Base-by-base conservation (phyloP, 2,888 invertebrate genomes). In the Drosophila peninsularis region DNA sequence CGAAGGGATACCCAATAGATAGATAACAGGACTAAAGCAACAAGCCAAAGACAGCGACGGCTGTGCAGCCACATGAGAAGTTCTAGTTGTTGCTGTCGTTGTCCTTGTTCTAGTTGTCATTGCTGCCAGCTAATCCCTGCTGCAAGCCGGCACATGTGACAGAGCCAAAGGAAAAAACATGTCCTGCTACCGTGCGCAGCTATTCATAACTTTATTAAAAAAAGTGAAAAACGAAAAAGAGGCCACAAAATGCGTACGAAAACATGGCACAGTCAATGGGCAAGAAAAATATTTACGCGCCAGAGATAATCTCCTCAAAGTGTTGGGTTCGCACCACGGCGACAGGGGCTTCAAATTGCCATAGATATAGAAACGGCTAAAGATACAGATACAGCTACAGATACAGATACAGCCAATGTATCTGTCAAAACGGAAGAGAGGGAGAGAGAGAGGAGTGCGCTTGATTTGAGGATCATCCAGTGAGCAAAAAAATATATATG, bases 261-360 rank as follows among this genome's bases (percentile, higher is more conserved):
- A 68, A 90, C 87, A 86, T 64, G 90, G 50, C 82, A 76, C 58
- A 88, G 90, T 90, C 90, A 90, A 90, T 88, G 87, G 75, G 75
- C 76, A 88, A 86, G 87, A 74, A 90, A 90, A 90, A 90, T 90
- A 90, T 90, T 90, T 90, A 88, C 85, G 87, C 90, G 90, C 89
- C 85, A 75, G 77, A 90, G 90, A 90, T 90, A 90, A 90, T 90
- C 90, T 83, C 89, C 6, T 37, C 44, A 82, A 79, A 78, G 87
- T 85, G 88, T 88, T 86, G 71, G 80, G 83, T 86, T 88, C 86
- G 86, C 89, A 89, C 88, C 81, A 75, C 63, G 57, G 52, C 58
- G 10, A 11, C 71, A 76, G 64, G 71, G 77, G 88, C 82, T 70
- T 83, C 83, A 65, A 79, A 88, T 89, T 89, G 88, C 85, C 69